Conservation (phyloP, 1,140 invertebrate genomes). For the Drosophila orena region DNA sequence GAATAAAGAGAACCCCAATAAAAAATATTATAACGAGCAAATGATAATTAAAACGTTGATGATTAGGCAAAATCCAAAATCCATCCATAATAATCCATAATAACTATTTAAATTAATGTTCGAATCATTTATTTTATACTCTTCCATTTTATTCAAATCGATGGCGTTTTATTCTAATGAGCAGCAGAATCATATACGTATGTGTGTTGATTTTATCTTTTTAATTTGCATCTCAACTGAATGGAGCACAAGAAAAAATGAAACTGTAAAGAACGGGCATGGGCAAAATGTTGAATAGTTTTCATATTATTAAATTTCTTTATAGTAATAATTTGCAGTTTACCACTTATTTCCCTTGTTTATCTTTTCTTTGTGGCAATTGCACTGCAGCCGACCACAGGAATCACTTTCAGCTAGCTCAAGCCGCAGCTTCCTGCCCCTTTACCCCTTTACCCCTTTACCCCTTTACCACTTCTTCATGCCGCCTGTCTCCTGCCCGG, state of each 20-base stretch:
- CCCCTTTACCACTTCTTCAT: background rate
- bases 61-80: background rate
- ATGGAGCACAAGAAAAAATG: too few species aligned
- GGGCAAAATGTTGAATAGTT: background rate
- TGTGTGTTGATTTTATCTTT: background rate
- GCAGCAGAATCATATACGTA: background rate
- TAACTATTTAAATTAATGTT: background rate
- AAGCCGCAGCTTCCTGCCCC: conserved; percentile 47
- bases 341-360: conserved; percentile 37
- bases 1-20: too few species aligned
- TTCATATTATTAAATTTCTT: conserved; percentile 29
- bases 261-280: background rate
- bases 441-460: too few species aligned
- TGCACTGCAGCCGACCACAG: conserved; percentile 47
- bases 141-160: background rate
- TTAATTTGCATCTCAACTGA: background rate
- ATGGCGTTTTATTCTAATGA: background rate
- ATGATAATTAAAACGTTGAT: too few species aligned
- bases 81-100: too few species aligned
- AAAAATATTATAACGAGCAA: background rate
- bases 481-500: background rate
- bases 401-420: conserved; percentile 33
- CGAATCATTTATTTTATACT: background rate
- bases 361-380: conserved; percentile 27
- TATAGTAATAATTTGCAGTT: conserved; percentile 23